Evolutionary conservation across 2,797 vertebrate genomes (phyloP).

Genomic region (Gadopsis bispinosus): DNA sequence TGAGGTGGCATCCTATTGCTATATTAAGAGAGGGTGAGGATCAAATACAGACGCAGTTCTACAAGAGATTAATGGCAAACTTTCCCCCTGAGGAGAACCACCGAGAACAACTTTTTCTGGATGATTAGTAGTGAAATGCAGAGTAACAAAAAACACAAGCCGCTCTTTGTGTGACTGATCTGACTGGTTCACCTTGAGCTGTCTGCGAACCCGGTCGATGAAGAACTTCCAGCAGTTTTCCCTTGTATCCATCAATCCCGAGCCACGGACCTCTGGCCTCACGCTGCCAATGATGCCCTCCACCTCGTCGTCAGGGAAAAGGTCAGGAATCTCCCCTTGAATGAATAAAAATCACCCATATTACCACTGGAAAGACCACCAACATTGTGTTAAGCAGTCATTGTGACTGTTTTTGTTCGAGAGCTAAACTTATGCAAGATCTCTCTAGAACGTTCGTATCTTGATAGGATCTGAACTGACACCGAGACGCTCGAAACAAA

Average conservation of each 20-base stretch:
- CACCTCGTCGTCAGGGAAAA: constrained; percentile 93
- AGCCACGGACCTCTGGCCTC: constrained; percentile 89
- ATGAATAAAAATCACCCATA: constrained; percentile 24
- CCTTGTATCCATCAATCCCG: constrained; percentile 89
- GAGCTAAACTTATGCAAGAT: constrained; percentile 11
- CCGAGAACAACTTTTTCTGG: constrained; percentile 30
- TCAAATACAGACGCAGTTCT: constrained; percentile 36
- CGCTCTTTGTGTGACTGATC: constrained; percentile 18
- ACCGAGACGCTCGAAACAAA: constrained; percentile 36
- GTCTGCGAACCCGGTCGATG: constrained; percentile 89
- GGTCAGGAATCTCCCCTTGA: constrained; percentile 94
- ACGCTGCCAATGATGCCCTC: constrained; percentile 90
- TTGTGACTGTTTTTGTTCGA: neutral
- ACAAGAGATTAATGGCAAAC: constrained; percentile 49
- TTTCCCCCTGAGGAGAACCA: constrained; percentile 14
- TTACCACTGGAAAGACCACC: neutral
- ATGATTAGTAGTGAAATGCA: constrained; percentile 48
- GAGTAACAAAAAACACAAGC: constrained; percentile 25
- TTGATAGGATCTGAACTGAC: constrained; percentile 42
- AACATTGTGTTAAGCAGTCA: neutral
- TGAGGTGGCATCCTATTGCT: constrained; percentile 38
- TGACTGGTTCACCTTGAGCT: constrained; percentile 90
- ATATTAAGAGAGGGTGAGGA: constrained; percentile 53
- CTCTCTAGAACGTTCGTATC: constrained; percentile 39
- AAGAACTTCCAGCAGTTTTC: constrained; percentile 98